Evolutionary conservation across 30 jellyfish, hydroid and myxozoan species (phyloP).

Genomic region (Aurelia aurita): DNA sequence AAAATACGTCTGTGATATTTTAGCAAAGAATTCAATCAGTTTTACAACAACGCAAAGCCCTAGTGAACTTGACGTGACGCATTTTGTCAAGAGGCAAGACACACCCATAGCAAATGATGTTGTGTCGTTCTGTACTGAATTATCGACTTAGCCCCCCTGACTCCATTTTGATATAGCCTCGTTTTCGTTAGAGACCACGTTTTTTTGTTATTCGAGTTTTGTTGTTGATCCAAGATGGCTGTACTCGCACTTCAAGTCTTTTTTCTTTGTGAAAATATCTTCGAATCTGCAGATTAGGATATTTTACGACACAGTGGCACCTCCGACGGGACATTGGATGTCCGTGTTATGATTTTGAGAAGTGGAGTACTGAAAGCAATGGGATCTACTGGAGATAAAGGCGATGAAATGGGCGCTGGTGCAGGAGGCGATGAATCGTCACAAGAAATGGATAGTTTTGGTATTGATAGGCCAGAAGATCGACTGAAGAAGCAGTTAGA

Average conservation of each 20-base stretch:
- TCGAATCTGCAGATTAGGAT: too few species aligned
- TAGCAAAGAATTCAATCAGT: not conserved
- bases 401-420: conserved; percentile 11
- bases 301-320: too few species aligned
- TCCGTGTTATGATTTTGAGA: conserved; percentile 15
- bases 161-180: too few species aligned
- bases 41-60: not conserved
- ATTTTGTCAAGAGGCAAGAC: too few species aligned
- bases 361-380: conserved; percentile 28
- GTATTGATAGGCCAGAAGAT: conserved; percentile 26
- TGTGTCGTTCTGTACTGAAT: too few species aligned
- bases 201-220: too few species aligned
- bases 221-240: too few species aligned
- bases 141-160: not conserved
- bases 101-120: too few species aligned
- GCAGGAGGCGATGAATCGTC: conserved; percentile 32
- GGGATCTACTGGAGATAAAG: conserved; percentile 13
- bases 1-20: not conserved
- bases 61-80: conserved; percentile 3
- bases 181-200: too few species aligned
- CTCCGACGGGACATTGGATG: conserved; percentile 32
- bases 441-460: conserved; percentile 11
- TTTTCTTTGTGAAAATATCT: too few species aligned
- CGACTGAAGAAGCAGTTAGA: conserved; percentile 16
- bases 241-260: too few species aligned